Evolutionary conservation across 2,888 invertebrate genomes (phyloP).

Genomic region (Ormyrus nitidulus): DNA sequence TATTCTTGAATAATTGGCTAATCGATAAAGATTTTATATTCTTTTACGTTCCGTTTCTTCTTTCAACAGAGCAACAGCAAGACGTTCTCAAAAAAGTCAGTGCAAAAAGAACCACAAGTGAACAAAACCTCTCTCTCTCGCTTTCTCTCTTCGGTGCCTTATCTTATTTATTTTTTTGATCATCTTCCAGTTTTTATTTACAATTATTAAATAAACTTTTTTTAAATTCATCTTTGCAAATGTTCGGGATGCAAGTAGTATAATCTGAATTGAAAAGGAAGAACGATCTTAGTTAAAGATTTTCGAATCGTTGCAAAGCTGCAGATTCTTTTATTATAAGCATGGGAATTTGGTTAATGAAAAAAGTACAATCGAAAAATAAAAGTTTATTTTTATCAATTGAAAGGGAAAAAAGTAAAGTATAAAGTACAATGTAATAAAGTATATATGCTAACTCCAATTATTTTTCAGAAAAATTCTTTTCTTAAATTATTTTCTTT

Average conservation of each 20-base stretch:
- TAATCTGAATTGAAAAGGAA: background rate
- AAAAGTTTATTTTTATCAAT: no score
- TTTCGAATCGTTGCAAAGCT: background rate
- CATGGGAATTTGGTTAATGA: background rate
- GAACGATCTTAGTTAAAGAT: background rate
- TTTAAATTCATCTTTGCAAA: background rate
- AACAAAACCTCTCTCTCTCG: no score
- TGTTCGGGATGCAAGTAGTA: no score
- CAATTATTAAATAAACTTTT: background rate
- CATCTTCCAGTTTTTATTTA: background rate
- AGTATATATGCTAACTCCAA: background rate
- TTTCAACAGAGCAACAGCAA: constrained; percentile 35
- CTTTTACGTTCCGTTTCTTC: background rate
- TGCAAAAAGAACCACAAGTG: background rate
- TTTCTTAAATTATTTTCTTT: background rate
- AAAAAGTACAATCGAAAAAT: no score
- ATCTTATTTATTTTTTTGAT: background rate
- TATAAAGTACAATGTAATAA: background rate
- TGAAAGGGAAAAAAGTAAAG: no score
- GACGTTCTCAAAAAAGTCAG: constrained; percentile 20
- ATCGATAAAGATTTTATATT: constrained; percentile 24
- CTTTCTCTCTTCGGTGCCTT: no score
- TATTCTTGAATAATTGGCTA: constrained; percentile 38
- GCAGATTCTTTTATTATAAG: background rate
- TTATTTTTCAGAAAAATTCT: background rate